phyloP scores from a whole-genome alignment of 92 coral and sea anemone species.

The Montipora capitata region DNA sequence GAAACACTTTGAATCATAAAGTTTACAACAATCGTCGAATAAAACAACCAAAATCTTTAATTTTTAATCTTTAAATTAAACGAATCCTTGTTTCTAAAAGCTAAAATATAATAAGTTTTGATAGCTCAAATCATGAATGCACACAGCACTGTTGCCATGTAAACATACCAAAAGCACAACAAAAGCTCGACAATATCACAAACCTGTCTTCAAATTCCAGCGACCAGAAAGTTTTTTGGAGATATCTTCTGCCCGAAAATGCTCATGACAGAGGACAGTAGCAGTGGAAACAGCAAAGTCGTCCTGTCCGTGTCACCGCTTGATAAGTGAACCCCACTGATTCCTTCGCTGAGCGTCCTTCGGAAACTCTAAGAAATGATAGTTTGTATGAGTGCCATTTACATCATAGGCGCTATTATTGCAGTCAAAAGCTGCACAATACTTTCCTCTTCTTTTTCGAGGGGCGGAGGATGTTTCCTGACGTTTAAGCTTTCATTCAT shows the following conservation, averaged over 20 bases:
- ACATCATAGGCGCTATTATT: conserved; percentile 25
- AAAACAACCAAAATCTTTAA: conserved; percentile 16
- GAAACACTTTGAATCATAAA: conserved; percentile 1
- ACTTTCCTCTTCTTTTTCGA: conserved; percentile 39
- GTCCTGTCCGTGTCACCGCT: conserved; percentile 46
- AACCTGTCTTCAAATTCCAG: conserved; percentile 52
- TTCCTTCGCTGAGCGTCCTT: conserved; percentile 31
- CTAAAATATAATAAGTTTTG: background rate
- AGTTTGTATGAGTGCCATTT: conserved; percentile 21
- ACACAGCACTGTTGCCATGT: conserved; percentile 6
- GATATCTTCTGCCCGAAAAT: conserved; percentile 47
- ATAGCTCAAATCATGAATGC: background rate
- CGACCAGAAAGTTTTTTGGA: conserved; percentile 31
- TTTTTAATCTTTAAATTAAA: background rate
- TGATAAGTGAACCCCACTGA: conserved; percentile 47
- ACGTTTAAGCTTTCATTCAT: too few relatives aligned
- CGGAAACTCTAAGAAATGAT: conserved; percentile 52
- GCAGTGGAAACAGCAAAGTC: conserved; percentile 36
- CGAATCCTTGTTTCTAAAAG: background rate
- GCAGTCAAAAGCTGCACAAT: conserved; percentile 53
- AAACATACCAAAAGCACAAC: background rate
- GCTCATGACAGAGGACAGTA: conserved; percentile 40
- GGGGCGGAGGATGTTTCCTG: too few relatives aligned
- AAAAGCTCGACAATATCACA: conserved; percentile 1
- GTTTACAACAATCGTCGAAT: background rate